Base-by-base conservation (phyloP, 1,140 invertebrate species). In the Pomacea maculata region DNA sequence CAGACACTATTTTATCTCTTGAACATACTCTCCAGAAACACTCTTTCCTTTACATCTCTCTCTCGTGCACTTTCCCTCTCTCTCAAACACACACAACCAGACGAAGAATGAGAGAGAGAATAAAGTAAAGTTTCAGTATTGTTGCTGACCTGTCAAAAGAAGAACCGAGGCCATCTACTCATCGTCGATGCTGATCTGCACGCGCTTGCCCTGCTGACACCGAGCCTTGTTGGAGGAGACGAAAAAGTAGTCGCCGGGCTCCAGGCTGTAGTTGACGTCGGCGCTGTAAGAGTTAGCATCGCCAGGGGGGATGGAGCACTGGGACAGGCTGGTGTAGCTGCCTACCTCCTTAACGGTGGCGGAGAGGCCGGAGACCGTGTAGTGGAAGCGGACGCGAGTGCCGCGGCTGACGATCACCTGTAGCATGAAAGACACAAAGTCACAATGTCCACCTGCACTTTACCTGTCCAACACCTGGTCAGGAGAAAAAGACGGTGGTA, bases 181-280 rank as follows among this genome's bases (percentile, higher is more conserved):
- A 11, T 80, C 79, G 19, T 73, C 79, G 6, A 80, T 70, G 34
- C 57, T 74, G 71, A 80, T 65, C 67, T 80, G 79, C 29, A 80
- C 52, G 15, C 63, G 63, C n/a, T 29, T 61, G 70, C 79, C 79
- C 12, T 15, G 1, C 17, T 52, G 34, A 52, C 79, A 80, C 21
- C 64, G 63, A 5, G 57, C 57, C 19, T 45, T 19, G 52, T 74
- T 57, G 14, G n/a, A 55, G 15, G 70, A 29, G 2, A 63, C 71
- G 25, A 80, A 74, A 71, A 74, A 80, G 71, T 80, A 74, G n/a
- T 80, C 6, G 15, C 79, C 79, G 45, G 79, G 79, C 29, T 52
- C 63, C 70, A 80, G 79, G 5, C 17, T 45, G 72, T 74, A 61
- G 25, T 71, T 55, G 19, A 11, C 11, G 57, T 61, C 57, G 0